Conservation (phyloP, 2,113 vertebrate species). For the Clarias gariepinus region DNA sequence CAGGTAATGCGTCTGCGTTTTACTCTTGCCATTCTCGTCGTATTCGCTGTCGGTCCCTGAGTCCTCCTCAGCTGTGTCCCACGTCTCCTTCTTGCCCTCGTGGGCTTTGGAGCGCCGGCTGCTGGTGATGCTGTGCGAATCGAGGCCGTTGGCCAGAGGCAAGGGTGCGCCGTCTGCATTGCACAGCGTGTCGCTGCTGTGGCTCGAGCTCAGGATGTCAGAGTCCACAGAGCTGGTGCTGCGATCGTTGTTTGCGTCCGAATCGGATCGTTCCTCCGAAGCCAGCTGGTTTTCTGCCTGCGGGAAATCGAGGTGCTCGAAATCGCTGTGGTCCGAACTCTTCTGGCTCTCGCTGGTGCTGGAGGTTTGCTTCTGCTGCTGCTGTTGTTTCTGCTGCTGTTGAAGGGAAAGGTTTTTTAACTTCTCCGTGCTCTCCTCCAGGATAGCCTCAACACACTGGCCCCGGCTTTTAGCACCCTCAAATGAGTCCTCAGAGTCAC, state of each 20-base stretch:
- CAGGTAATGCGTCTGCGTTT: conserved; percentile 84
- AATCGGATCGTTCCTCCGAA: conserved; percentile 92
- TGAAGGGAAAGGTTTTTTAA: conserved; percentile 92
- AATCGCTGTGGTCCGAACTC: conserved; percentile 93
- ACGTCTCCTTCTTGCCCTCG: conserved; percentile 96
- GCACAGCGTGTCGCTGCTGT: conserved; percentile 96
- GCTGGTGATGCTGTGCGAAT: conserved; percentile 96
- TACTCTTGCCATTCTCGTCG: conserved; percentile 94
- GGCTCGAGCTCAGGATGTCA: conserved; percentile 97
- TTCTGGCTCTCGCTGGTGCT: conserved; percentile 93
- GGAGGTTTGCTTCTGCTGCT: conserved; percentile 71
- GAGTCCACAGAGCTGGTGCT: conserved; percentile 98
- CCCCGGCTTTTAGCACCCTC: conserved; percentile 80
- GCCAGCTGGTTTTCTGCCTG: conserved; percentile 82
- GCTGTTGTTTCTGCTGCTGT: conserved; percentile 74
- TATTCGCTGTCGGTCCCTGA: conserved; percentile 98
- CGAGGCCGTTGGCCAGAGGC: conserved; percentile 91
- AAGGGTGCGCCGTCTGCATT: conserved; percentile 88
- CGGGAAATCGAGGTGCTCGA: conserved; percentile 92
- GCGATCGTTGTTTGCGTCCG: conserved; percentile 95
- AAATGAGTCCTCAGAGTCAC: conserved; percentile 78
- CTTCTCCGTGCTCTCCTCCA: conserved; percentile 97
- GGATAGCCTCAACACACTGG: conserved; percentile 91
- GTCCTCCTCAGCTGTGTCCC: conserved; percentile 97
- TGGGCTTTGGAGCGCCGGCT: conserved; percentile 96